Evolutionary conservation across 37 sponge, comb jelly and placozoan species (phyloP).

Genomic region (Mnemiopsis leidyi): DNA sequence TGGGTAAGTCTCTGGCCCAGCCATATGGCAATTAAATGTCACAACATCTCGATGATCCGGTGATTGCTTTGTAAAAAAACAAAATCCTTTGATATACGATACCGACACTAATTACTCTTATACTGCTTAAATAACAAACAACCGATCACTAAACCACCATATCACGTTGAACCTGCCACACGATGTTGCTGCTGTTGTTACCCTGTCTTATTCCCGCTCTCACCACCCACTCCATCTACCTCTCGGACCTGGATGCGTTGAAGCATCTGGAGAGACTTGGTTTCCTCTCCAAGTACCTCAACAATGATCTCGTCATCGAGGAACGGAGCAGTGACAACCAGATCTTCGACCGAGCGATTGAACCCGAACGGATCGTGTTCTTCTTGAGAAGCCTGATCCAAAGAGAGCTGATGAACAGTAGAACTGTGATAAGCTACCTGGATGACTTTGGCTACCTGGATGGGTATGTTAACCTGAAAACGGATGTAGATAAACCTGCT

Average conservation of each 20-base stretch:
- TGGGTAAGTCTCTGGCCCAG: constrained; percentile 73
- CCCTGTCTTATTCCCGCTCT: background rate
- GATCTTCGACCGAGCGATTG: background rate
- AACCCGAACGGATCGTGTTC: background rate
- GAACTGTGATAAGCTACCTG: constrained; percentile 40
- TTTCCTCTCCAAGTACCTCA: background rate
- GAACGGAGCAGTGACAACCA: background rate
- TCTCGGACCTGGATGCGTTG: background rate
- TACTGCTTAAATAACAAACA: background rate
- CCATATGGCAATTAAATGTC: too few species aligned
- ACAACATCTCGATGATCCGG: too few species aligned
- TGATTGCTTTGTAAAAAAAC: too few species aligned
- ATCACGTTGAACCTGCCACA: background rate
- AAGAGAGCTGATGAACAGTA: background rate
- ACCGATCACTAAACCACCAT: background rate
- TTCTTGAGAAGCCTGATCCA: background rate
- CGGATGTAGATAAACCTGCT: background rate
- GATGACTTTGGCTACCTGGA: constrained; percentile 54
- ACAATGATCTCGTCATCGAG: background rate
- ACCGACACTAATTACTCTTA: background rate
- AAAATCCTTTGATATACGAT: background rate
- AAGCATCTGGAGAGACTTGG: background rate
- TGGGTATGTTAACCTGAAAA: background rate
- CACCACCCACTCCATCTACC: background rate
- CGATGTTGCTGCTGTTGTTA: background rate